A percentile compares a stretch with the other conserved stretches of the same genome.
Conservation (phyloP, 2,113 vertebrate species). For the Aspiorhynchus laticeps region DNA sequence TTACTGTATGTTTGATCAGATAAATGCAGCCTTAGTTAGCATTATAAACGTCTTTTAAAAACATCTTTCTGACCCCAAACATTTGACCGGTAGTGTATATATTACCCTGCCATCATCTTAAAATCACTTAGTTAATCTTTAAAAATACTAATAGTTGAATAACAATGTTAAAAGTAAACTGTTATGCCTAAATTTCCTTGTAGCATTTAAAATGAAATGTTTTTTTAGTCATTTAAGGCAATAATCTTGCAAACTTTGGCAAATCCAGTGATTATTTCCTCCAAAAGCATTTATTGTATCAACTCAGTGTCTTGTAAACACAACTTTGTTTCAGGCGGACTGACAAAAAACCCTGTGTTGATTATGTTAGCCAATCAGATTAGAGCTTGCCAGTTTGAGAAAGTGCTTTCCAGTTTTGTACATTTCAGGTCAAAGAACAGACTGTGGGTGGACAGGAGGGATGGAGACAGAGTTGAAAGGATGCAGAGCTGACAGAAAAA, state of each 20-base stretch:
- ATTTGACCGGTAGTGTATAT: neutral
- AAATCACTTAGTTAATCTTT: neutral
- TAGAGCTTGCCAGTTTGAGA: neutral
- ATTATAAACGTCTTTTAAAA: too few relatives aligned
- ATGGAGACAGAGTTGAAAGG: neutral
- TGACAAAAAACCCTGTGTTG: neutral
- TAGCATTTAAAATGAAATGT: neutral
- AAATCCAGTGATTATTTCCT: neutral
- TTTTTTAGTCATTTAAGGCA: neutral
- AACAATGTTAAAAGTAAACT: neutral
- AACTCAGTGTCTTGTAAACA: neutral
- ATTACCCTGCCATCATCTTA: neutral
- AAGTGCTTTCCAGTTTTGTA: slow-evolving; percentile 2
- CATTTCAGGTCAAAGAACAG: neutral
- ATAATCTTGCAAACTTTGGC: neutral
- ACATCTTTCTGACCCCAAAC: neutral
- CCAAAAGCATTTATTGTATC: neutral
- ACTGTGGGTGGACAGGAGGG: neutral
- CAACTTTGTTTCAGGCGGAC: neutral
- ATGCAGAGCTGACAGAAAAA: neutral
- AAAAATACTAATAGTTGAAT: neutral
- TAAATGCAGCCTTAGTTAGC: neutral
- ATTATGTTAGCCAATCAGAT: neutral
- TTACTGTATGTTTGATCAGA: neutral
- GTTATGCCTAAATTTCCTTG: neutral